Conservation (phyloP, 2,113 vertebrate genomes). For the Pomatostomus ruficeps region DNA sequence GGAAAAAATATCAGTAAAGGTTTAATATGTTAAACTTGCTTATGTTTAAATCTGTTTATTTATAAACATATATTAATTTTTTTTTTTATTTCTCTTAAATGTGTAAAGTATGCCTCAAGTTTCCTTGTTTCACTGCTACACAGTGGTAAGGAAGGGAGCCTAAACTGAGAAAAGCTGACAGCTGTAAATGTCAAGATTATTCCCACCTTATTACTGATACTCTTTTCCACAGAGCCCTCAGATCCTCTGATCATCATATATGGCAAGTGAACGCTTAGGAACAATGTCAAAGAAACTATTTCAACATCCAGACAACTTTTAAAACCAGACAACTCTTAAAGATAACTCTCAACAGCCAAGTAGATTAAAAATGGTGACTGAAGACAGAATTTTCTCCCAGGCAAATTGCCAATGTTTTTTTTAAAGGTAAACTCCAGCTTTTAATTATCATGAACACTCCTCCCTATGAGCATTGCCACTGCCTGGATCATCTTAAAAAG, state of each 20-base stretch:
- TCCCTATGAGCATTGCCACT: neutral
- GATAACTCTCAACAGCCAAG: neutral
- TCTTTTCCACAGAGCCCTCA: neutral
- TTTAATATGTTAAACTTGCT: neutral
- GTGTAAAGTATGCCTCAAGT: neutral
- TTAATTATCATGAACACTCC: conserved; percentile 57
- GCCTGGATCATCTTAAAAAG: conserved; percentile 29
- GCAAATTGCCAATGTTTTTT: conserved; percentile 34
- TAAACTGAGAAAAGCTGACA: neutral
- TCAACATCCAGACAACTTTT: conserved; percentile 30
- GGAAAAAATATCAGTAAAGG: neutral
- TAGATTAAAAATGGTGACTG: conserved; percentile 52
- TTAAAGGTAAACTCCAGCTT: conserved; percentile 50
- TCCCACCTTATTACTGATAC: neutral
- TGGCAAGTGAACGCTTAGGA: conserved; percentile 6
- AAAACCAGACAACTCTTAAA: conserved; percentile 18
- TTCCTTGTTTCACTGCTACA: neutral
- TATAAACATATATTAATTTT: neutral
- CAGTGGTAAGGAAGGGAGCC: neutral
- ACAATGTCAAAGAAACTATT: conserved; percentile 17
- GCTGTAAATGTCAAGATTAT: conserved; percentile 14
- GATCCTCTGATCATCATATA: conserved; percentile 22
- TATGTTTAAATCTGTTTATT: neutral
- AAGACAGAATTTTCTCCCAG: conserved; percentile 19
- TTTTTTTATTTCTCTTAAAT: neutral